A percentile compares a stretch with the other conserved stretches of the same genome.
phyloP scores from a whole-genome alignment of 1,140 invertebrate genomes.

The Mya arenaria region DNA sequence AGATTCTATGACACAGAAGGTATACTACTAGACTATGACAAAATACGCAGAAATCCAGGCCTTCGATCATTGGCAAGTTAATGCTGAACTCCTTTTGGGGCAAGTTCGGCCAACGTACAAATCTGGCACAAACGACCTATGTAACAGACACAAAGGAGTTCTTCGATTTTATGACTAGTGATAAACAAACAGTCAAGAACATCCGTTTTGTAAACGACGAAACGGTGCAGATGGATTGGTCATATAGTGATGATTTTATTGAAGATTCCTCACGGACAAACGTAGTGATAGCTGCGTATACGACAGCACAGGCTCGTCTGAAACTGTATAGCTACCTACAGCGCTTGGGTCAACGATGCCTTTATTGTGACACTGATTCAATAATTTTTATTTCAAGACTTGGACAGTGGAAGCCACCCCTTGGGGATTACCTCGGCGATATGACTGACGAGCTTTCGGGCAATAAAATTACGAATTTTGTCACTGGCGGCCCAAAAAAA shows the following conservation, averaged over 20 bases:
- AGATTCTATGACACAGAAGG: constrained; percentile 63
- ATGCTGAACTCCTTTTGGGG: constrained; percentile 46
- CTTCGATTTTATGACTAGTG: constrained; percentile 63
- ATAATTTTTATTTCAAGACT: constrained; percentile 68
- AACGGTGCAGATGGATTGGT: constrained; percentile 14
- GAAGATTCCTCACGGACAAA: constrained; percentile 56
- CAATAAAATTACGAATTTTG: constrained; percentile 31
- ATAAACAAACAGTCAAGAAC: constrained; percentile 1
- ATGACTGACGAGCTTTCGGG: background rate
- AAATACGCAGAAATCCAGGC: constrained; percentile 77
- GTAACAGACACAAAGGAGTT: constrained; percentile 46
- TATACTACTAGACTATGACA: constrained; percentile 71
- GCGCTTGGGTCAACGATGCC: constrained; percentile 64
- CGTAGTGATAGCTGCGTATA: constrained; percentile 75
- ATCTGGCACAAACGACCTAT: constrained; percentile 1
- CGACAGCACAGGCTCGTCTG: constrained; percentile 78
- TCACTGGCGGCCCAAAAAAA: constrained; percentile 47
- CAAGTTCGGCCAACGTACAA: constrained; percentile 5
- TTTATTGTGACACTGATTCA: constrained; percentile 81
- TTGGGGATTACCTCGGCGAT: constrained; percentile 9
- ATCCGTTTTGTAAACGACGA: constrained; percentile 35
- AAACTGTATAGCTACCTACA: constrained; percentile 77
- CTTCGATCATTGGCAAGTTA: constrained; percentile 57
- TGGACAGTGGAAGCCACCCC: background rate
- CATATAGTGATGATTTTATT: background rate